Evolutionary conservation across 2,797 vertebrate species (phyloP), one percentile per base, ranked within the genome.

Genomic region (Aphelocoma californica): DNA sequence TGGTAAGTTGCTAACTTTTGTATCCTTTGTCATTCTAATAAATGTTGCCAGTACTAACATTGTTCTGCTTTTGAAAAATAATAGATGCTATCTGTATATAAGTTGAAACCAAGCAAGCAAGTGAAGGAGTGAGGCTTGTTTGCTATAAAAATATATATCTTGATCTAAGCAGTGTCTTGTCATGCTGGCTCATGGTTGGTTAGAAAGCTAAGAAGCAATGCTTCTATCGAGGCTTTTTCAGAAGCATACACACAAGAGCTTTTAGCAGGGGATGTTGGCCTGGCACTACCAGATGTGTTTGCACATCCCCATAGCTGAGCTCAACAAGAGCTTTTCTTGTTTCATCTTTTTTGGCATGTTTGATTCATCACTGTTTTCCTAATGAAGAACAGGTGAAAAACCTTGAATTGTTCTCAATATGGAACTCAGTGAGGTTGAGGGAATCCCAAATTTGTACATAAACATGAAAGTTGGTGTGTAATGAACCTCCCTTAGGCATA

Each of bases 1-100:
- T 97, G 99, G 99, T 99, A 98, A 98, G 99, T 97, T 20, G 20
- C 84, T 62, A 74, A 66, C 79, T 86, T 72, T 54, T 80, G 8
- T 93, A 71, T 93, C 57, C 40, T 92, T 12, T 77, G 36, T 32
- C 74, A 29, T 36, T 90, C 69, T 90, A 70, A n/a, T 28, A 80
- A 57, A 50, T 53, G 31, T 66, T 91, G 45, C 6, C 44, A 57
- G 42, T 32, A 38, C 40, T 58, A 69, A 16, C 12, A 6, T 56
- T 51, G 26, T 58, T 91, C 67, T 94, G 32, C 31, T 91, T 42
- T 54, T 65, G 71, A 44, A 65, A 67, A 62, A 29, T 10, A 74
- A 44, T 14, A 81, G 31, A 15, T 82, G 18, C 25, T 66, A 18
- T 36, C 50, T 81, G 8, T 25, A 2, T 50, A 14, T 42, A 51